Evolutionary conservation across 1,140 invertebrate genomes (phyloP).

Genomic region (Helicoverpa zea): DNA sequence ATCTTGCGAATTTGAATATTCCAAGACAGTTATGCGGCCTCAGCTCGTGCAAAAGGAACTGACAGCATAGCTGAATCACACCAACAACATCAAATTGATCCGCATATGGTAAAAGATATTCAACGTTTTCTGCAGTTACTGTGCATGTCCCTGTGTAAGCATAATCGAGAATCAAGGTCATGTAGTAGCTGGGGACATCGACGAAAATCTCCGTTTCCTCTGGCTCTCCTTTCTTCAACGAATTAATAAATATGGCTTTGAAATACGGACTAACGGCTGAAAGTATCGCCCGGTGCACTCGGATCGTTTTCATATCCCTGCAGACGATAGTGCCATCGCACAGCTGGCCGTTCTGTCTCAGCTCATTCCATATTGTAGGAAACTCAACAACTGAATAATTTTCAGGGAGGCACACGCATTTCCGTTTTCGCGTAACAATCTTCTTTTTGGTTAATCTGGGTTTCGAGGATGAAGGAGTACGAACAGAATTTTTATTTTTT

Average conservation of each 20-base stretch:
- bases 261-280: conserved; percentile 90
- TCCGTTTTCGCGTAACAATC: conserved; percentile 79
- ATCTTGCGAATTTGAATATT: conserved; percentile 91
- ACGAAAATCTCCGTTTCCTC: conserved; percentile 86
- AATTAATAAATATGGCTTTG: conserved; percentile 89
- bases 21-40: conserved; percentile 89
- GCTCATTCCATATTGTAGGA: conserved; percentile 89
- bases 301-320: conserved; percentile 88
- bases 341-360: conserved; percentile 87
- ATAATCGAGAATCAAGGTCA: conserved; percentile 89
- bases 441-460: conserved; percentile 80
- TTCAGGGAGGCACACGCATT: conserved; percentile 84
- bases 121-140: conserved; percentile 88
- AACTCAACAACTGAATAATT: conserved; percentile 87
- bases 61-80: conserved; percentile 89
- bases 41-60: conserved; percentile 86
- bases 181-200: conserved; percentile 83
- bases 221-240: conserved; percentile 85
- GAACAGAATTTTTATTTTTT: conserved; percentile 85
- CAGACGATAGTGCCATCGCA: conserved; percentile 88
- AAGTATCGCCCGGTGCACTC: conserved; percentile 89
- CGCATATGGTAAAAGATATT: conserved; percentile 87
- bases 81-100: conserved; percentile 89
- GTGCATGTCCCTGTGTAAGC: conserved; percentile 89
- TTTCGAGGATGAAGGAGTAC: conserved; percentile 77